Conservation (phyloP, 2,888 invertebrate species). For the Nezara viridula region DNA sequence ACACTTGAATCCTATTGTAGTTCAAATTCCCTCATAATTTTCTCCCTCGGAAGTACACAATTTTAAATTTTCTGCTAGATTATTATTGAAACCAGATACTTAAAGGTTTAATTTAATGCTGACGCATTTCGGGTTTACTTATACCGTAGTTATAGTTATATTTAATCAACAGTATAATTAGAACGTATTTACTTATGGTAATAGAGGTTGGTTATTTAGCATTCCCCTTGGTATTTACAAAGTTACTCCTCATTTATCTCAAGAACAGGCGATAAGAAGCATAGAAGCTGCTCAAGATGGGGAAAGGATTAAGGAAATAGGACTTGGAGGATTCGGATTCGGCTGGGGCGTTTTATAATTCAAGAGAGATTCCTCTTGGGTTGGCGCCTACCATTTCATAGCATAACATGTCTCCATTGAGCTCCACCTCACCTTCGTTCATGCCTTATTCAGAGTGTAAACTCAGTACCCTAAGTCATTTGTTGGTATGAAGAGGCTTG, state of each 20-base stretch:
- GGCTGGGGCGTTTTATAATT: background rate
- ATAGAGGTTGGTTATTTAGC: too few species aligned
- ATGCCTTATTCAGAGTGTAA: background rate
- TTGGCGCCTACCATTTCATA: constrained; percentile 11
- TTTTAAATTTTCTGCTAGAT: too few species aligned
- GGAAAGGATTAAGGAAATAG: background rate
- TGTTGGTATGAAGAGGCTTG: constrained; percentile 18
- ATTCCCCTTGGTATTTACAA: too few species aligned
- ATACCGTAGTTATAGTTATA: too few species aligned
- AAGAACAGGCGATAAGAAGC: background rate
- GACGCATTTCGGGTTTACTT: too few species aligned
- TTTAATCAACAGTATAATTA: too few species aligned
- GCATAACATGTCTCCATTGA: constrained; percentile 4
- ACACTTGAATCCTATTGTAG: too few species aligned
- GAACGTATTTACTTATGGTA: too few species aligned
- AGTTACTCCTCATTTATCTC: background rate
- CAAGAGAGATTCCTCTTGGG: background rate
- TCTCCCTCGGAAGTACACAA: too few species aligned
- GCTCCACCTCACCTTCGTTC: background rate
- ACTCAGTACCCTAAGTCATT: constrained; percentile 23
- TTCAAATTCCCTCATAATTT: too few species aligned
- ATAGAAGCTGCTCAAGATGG: background rate
- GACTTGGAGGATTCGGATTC: background rate
- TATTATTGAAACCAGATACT: too few species aligned
- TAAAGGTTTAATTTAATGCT: too few species aligned